Base-by-base conservation (phyloP, 23 tunicate genomes). In the Trididemnum clinides region DNA sequence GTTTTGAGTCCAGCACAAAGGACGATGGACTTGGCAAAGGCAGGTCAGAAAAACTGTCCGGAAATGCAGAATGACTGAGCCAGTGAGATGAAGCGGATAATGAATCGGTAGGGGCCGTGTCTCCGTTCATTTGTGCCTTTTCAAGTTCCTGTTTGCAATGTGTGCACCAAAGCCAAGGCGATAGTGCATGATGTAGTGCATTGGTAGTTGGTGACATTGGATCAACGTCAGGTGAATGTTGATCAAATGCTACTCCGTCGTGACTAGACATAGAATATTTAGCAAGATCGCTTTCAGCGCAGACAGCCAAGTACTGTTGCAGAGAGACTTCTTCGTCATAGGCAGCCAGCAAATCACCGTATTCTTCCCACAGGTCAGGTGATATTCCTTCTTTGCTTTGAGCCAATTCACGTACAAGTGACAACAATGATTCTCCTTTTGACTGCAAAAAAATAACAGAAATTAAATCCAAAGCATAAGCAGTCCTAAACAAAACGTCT, bases 91-190 rank as follows among this genome's bases (percentile, higher is more conserved):
- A 57, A 10, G 85, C 20, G 2, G 90, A 66, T 18, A 82, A 66
- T 1, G 78, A 49, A 25, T 62, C 82, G 0, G 36, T 26, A 38
- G 37, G 59, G 3, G 33, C n/a, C 0, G 44, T 38, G 29, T 64
- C 71, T 22, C 88, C 88, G 7, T 28, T 7, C 20, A 49, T 34
- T 72, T 90, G 85, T 12, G 78, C 77, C 15, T 85, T 82, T 23
- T 73, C 31, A 2, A 73, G 57, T 35, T 91, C 96, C 62, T 86
- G 51, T 30, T 82, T 87, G 59, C 97, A 92, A 66, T 87, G 91
- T 66, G 82, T 91, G 50, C 90, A 86, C 90, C 96, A 86, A 28
- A 91, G 80, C 97, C 97, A 92, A 0, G 97, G 97, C 1, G 90
- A 86, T 34, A 86, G 54, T 2, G 96, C 96, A 71, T 86, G 90